Conservation (phyloP, 2,113 vertebrate species). For the Leptosomus discolor region DNA sequence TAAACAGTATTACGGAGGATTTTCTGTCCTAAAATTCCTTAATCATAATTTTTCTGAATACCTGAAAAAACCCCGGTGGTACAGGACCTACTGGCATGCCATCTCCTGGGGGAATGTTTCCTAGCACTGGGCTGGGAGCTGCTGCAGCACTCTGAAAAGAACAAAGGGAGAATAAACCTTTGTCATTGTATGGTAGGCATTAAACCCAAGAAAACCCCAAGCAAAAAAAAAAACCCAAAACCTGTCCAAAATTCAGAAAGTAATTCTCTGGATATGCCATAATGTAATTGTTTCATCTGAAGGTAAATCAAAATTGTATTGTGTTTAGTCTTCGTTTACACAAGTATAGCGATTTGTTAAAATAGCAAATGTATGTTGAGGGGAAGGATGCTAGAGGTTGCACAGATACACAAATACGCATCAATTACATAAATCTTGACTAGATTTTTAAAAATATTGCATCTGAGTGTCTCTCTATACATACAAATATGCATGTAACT, state of each 20-base stretch:
- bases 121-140: conserved; percentile 93
- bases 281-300: not conserved
- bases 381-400: not conserved
- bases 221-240: not conserved
- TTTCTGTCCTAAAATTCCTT: conserved; percentile 69
- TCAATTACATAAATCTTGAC: not conserved
- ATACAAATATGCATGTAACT: not conserved
- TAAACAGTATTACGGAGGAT: conserved; percentile 39
- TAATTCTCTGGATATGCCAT: not conserved
- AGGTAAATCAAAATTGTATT: not conserved
- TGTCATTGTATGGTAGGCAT: conserved; percentile 78
- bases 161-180: conserved; percentile 80
- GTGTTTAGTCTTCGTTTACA: not conserved
- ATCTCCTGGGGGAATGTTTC: conserved; percentile 95
- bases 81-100: conserved; percentile 97
- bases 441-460: not conserved
- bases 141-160: conserved; percentile 93
- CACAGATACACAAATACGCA: not conserved
- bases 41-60: conserved; percentile 78
- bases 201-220: not conserved
- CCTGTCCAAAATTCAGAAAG: conserved; percentile 47
- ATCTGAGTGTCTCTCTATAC: not conserved
- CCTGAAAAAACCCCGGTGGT: conserved; percentile 98
- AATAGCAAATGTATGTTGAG: not conserved
- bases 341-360: not conserved